Evolutionary conservation across 2,797 vertebrate genomes (phyloP).

Genomic region (Phrynocephalus vlangalii): DNA sequence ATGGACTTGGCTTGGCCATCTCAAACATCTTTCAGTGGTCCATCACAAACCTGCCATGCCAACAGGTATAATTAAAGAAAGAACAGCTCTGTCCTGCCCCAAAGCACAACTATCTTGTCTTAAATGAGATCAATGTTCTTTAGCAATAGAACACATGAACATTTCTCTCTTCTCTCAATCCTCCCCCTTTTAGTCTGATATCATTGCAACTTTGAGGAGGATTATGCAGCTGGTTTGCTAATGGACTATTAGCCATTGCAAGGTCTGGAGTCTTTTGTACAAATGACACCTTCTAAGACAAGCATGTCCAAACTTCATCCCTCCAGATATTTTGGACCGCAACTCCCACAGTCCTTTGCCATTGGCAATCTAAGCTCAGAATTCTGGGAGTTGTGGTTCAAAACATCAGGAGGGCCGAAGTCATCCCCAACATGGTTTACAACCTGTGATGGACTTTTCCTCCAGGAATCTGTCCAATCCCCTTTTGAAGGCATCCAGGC

Average conservation of each 20-base stretch:
- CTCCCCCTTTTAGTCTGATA: rapidly evolving
- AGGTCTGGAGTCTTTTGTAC: conserved; percentile 3
- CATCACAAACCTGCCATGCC: background rate
- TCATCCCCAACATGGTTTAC: too few species aligned
- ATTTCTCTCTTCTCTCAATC: background rate
- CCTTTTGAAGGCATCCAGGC: too few species aligned
- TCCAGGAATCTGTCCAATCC: too few species aligned
- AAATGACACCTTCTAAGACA: background rate
- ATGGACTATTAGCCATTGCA: conserved; percentile 55
- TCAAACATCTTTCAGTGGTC: background rate
- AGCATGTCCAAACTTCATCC: too few species aligned
- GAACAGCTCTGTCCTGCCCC: background rate
- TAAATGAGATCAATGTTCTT: background rate
- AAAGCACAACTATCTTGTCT: background rate
- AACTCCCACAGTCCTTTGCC: too few species aligned
- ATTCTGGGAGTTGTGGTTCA: too few species aligned
- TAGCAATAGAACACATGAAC: background rate
- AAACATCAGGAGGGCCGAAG: too few species aligned
- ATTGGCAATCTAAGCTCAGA: too few species aligned
- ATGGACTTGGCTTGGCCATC: background rate
- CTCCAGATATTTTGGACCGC: too few species aligned
- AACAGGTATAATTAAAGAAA: conserved; percentile 6
- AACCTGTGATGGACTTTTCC: too few species aligned
- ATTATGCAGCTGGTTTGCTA: conserved; percentile 17
- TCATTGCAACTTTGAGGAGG: conserved; percentile 34